These are phyloP conservation scores for Phrynocephalus vlangalii DNA, from an alignment of 2,797 vertebrate species.

Conservation along the genomic window DNA sequence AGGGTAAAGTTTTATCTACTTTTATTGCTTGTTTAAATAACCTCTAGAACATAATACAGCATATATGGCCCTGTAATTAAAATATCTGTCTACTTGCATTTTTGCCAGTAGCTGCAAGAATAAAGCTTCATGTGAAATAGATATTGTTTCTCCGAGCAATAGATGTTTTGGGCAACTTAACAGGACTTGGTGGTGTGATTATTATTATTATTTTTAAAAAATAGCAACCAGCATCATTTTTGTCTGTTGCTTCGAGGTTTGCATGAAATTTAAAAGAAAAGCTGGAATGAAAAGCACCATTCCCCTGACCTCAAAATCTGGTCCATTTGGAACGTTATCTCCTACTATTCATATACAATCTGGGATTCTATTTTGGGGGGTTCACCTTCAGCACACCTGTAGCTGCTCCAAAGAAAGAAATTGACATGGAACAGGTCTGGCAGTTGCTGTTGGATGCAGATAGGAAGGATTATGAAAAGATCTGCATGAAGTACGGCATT, in stretches of 20 bases:
- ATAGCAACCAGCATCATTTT: no score
- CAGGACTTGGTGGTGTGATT: neutral
- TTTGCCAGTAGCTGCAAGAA: neutral
- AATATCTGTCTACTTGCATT: neutral
- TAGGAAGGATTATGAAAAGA: slow-evolving; percentile 87
- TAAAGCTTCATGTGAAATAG: neutral
- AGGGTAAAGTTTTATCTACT: neutral
- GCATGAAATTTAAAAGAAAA: neutral
- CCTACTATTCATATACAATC: slow-evolving; percentile 11
- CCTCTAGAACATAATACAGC: neutral
- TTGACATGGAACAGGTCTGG: slow-evolving; percentile 83
- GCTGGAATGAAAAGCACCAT: neutral
- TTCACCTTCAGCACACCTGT: slow-evolving; percentile 54
- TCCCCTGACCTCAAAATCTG: neutral
- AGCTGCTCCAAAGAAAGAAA: slow-evolving; percentile 59
- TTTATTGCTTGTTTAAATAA: neutral
- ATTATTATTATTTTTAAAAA: neutral
- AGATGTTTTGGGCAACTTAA: neutral
- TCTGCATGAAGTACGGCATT: slow-evolving; percentile 86
- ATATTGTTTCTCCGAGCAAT: neutral
- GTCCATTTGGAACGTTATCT: neutral
- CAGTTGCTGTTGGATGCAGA: slow-evolving; percentile 86
- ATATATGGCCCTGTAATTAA: neutral
- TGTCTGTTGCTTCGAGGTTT: no score
- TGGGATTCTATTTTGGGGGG: neutral